Evolutionary conservation across 2,113 vertebrate genomes (phyloP).

Genomic region (Rhinopithecus roxellana): DNA sequence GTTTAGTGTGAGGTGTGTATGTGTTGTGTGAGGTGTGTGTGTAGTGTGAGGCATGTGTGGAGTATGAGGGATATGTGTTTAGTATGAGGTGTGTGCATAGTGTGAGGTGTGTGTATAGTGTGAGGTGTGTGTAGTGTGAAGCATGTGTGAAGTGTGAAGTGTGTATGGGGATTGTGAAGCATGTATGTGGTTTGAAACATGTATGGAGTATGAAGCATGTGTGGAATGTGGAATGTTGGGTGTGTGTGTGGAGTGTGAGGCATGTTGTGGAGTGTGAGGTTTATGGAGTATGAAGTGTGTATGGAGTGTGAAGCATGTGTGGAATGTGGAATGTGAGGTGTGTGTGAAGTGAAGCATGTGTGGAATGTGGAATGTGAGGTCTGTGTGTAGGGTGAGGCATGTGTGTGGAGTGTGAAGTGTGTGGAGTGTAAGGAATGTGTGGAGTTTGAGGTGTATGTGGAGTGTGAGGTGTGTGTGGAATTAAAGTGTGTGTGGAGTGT

Average conservation of each 20-base stretch:
- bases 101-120: too few species aligned
- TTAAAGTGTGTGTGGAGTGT: neutral
- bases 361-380: neutral
- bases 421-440: neutral
- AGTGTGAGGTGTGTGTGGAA: neutral
- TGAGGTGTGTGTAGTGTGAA: too few species aligned
- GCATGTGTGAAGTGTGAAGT: too few species aligned
- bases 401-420: neutral
- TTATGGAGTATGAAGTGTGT: neutral
- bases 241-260: too few species aligned
- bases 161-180: too few species aligned
- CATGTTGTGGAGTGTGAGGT: neutral
- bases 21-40: too few species aligned
- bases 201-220: too few species aligned
- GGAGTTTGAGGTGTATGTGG: neutral
- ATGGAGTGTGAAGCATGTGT: neutral
- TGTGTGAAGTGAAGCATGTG: neutral
- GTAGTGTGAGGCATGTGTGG: too few species aligned
- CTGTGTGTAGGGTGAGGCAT: neutral
- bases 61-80: too few species aligned
- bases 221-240: too few species aligned
- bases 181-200: neutral
- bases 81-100: too few species aligned
- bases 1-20: neutral
- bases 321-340: neutral